Evolutionary conservation across 2,888 invertebrate genomes (phyloP).

Genomic region (Ormia ochracea): DNA sequence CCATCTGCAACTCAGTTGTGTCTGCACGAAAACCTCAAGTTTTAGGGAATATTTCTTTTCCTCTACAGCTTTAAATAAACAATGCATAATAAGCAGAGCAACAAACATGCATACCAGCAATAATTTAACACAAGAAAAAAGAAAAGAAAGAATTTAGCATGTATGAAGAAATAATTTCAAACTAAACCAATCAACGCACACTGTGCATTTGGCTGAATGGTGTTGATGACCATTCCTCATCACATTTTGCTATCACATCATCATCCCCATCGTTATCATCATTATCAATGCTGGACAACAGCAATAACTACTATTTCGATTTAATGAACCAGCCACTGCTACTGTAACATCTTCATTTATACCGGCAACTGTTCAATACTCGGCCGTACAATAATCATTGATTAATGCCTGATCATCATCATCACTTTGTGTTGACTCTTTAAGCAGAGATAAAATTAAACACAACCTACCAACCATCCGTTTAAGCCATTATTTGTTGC

Average conservation of each 20-base stretch:
- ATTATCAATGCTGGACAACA: constrained; percentile 30
- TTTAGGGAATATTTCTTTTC: not conserved
- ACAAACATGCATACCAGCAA: constrained; percentile 38
- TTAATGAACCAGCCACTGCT: constrained; percentile 1
- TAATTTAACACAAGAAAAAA: constrained; percentile 28
- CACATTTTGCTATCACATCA: constrained; percentile 45
- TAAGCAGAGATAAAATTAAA: constrained; percentile 50
- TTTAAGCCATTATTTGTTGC: constrained; percentile 17
- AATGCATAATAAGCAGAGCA: constrained; percentile 43
- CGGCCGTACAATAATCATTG: constrained; percentile 56
- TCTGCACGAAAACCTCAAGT: not conserved
- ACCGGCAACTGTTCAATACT: constrained; percentile 41
- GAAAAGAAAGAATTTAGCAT: not conserved
- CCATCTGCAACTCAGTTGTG: not conserved
- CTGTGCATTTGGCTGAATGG: constrained; percentile 17
- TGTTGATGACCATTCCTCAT: constrained; percentile 55
- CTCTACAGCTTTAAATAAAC: constrained; percentile 40
- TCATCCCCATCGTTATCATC: not conserved
- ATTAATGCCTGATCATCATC: constrained; percentile 57
- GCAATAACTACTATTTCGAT: constrained; percentile 35
- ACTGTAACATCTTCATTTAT: constrained; percentile 23
- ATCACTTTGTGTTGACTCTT: constrained; percentile 43
- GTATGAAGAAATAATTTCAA: no score
- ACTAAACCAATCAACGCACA: constrained; percentile 36
- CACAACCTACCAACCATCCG: not conserved